Base-by-base conservation (phyloP, 2,113 vertebrate genomes). In the Python bivittatus region DNA sequence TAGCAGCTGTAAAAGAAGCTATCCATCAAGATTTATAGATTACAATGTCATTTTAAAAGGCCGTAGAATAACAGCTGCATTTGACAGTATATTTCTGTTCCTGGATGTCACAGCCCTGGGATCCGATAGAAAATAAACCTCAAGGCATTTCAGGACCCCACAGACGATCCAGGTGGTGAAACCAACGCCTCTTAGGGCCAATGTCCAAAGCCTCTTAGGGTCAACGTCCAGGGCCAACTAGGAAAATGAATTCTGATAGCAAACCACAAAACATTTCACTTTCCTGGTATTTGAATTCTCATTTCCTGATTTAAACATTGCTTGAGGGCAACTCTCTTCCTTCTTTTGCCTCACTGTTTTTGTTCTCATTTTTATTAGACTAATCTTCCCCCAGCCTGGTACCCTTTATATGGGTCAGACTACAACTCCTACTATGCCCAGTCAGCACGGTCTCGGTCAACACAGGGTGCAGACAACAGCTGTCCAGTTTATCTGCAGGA, bases 21-120 rank as follows among this genome's bases (percentile, higher is more conserved):
- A 85, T 83, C 68, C 86, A 4, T 87, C 88, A 91, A 91, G 92
- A 95, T 93, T 92, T 93, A 86, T 33, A 86, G 90, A 95, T 60
- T 1, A 2, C 13, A 57, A 56, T 27, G 90, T 90, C 93, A 93
- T 60, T 58, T 48, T 44, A 79, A 89, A 91, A 68, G 33, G 68
- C 27, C 52, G 15, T 4, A 48, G n/a, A 85, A 22, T 44, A 92
- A 90, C 20, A 1, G 85, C 87, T 88, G 85, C n/a, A 27, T 61
- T 38, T 88, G 84, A 79, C 7, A n/a, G 11, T 48, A 84, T n/a
- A 23, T 54, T 17, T 91, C 58, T 94, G 88, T 57, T 84, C 57
- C 61, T 61, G 4, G 23, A 84, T 38, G 57, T 64, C 91, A 64
- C n/a, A 29, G 7, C 25, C 68, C 42, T 48, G 53, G 87, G 48